Base-by-base conservation (phyloP, 1,140 invertebrate species). In the Macrosteles quadrilineatus region DNA sequence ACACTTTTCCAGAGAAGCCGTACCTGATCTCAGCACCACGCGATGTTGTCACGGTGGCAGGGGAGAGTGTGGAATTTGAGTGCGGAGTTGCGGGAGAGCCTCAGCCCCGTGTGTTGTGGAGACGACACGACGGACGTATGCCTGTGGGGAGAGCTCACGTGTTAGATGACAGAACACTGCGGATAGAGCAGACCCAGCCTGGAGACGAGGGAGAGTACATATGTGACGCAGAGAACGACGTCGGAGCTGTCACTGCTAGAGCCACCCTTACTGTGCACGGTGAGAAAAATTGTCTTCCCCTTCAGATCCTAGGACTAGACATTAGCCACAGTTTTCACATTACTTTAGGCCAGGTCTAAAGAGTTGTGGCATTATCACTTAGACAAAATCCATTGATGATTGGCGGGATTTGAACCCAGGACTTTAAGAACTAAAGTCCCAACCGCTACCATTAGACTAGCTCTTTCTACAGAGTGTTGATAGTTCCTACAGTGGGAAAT, bases 41-140 rank as follows among this genome's bases (percentile, higher is more conserved):
- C 67, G 94, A 97, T 80, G 85, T 91, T 73, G 93, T 91, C 14
- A 89, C 92, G 53, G 83, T 93, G 70, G 86, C 89, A 68, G 92
- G 92, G 12, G 87, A 92, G 77, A 88, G 86, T 21, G 92, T 94
- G 0, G 88, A 91, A 70, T 94, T 98, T 77, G 89, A 91, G 55
- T 98, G 96, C 78, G 86, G 88, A 63, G 94, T 95, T 0, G 91
- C 91, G 64, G 96, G 96, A 12, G 93, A 96, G 80, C 95, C 95
- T 21, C 83, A 85, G 25, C 93, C 95, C 0, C 89, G 92, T 73
- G 89, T 97, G 12, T 86, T 95, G 47, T 97, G 96, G 96, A 87
- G 91, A 50, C 89, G 94, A 76, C 90, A 95, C 78, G 91, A 92
- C 72, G 91, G 90, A 4, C 89, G 91, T 76, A 93, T 95, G 83